Percentiles rank a stretch among this genome's conserved stretches.
Evolutionary conservation across 2,113 vertebrate genomes (phyloP).

Genomic region (Myotis davidii): DNA sequence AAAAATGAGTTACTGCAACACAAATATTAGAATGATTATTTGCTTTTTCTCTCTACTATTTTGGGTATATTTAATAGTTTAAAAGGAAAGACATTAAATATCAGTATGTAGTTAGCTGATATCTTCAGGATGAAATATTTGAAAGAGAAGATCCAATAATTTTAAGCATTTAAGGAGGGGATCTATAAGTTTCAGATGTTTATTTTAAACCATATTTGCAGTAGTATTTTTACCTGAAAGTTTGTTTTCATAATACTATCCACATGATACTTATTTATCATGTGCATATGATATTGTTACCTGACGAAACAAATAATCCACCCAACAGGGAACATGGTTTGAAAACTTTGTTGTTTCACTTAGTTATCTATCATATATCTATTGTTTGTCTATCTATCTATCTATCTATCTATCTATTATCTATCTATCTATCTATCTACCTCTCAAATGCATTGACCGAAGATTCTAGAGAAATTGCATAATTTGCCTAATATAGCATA

Average conservation of each 20-base stretch:
- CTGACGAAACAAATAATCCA: not conserved
- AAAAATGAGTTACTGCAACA: not conserved
- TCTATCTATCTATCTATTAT: not conserved
- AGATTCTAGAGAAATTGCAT: not conserved
- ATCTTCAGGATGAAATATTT: not conserved
- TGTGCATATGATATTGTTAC: not conserved
- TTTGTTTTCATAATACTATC: not conserved
- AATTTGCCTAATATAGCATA: not conserved
- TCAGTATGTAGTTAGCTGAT: not conserved
- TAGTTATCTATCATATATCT: not conserved
- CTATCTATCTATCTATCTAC: not conserved
- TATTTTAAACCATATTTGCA: slow-evolving; percentile 6
- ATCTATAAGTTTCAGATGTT: not conserved
- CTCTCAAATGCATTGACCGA: not conserved
- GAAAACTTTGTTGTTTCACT: not conserved
- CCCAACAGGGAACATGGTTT: not conserved
- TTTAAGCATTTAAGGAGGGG: not conserved
- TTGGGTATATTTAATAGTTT: not conserved
- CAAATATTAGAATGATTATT: not conserved
- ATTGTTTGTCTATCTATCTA: not conserved
- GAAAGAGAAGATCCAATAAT: not conserved
- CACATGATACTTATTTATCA: not conserved
- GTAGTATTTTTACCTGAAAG: not conserved
- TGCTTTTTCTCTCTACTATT: not conserved
- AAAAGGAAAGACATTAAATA: not conserved